Evolutionary conservation across 2,797 vertebrate species (phyloP).

Genomic region (Anabacerthia variegaticeps): DNA sequence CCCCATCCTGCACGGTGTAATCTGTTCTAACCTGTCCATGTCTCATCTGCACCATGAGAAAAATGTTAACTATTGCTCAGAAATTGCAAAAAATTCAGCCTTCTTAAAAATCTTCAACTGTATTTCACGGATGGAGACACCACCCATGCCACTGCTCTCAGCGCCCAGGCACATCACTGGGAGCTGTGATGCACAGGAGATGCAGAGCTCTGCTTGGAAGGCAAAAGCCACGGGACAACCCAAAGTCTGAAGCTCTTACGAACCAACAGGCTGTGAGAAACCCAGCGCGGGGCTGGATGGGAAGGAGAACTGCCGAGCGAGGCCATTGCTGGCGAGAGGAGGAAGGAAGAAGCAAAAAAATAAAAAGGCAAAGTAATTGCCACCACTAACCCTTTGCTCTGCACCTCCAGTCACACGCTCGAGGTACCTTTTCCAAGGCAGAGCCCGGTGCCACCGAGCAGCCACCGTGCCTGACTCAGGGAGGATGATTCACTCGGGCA

Average conservation of each 20-base stretch:
- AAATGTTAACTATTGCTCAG: neutral
- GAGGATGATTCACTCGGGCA: constrained; percentile 21
- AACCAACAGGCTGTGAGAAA: neutral
- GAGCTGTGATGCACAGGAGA: neutral
- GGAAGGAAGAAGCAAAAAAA: neutral
- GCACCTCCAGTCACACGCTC: neutral
- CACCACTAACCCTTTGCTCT: neutral
- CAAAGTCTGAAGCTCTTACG: neutral
- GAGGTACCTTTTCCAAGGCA: neutral
- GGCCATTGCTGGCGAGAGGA: neutral
- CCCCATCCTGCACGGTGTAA: neutral
- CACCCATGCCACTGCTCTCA: neutral
- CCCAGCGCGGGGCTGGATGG: accelerated
- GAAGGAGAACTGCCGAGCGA: neutral
- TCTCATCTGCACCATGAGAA: accelerated
- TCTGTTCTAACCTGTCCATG: accelerated
- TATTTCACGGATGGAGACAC: neutral
- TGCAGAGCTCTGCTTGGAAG: neutral
- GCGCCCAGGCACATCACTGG: accelerated
- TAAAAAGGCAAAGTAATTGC: neutral
- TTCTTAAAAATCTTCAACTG: accelerated
- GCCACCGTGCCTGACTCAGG: neutral
- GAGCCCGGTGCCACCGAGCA: neutral
- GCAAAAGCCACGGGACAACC: neutral
- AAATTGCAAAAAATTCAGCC: neutral